These are phyloP conservation scores for Drosophila eohydei DNA, from an alignment of 2,888 invertebrate species.

Conservation along the genomic window DNA sequence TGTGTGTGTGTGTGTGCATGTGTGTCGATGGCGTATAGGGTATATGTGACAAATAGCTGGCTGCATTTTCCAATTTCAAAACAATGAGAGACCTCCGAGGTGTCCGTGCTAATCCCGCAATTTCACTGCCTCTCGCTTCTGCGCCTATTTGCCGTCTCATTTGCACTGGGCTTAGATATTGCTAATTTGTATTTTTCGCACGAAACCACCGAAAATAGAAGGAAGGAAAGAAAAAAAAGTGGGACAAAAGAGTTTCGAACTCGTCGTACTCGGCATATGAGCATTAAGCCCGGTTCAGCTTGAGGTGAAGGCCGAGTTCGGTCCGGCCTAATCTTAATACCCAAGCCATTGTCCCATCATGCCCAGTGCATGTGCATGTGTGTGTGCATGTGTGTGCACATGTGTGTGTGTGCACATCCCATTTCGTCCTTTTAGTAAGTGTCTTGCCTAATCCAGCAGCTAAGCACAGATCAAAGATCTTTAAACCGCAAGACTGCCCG, in stretches of 20 bases:
- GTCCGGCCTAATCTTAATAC: slow-evolving; percentile 55
- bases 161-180: slow-evolving; percentile 30
- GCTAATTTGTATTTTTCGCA: slow-evolving; percentile 68
- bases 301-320: slow-evolving; percentile 41
- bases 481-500: slow-evolving; percentile 63
- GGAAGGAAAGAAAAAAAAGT: slow-evolving; percentile 2
- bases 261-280: slow-evolving; percentile 44
- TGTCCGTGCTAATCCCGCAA: slow-evolving; percentile 78
- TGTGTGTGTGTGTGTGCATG: slow-evolving; percentile 13
- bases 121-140: slow-evolving; percentile 43
- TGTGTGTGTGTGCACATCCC: slow-evolving; percentile 43
- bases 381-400: slow-evolving; percentile 20
- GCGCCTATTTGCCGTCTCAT: slow-evolving; percentile 2
- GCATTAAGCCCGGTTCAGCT: slow-evolving; percentile 69
- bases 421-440: slow-evolving; percentile 58
- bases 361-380: slow-evolving; percentile 21
- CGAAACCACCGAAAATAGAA: slow-evolving; percentile 43
- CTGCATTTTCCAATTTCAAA: slow-evolving; percentile 59
- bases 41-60: slow-evolving; percentile 67
- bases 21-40: slow-evolving; percentile 9
- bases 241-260: slow-evolving; percentile 56
- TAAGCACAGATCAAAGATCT: slow-evolving; percentile 79
- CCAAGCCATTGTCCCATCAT: slow-evolving; percentile 47
- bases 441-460: slow-evolving; percentile 71
- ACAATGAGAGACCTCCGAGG: slow-evolving; percentile 64